Evolutionary conservation across 2,113 vertebrate species (phyloP), one percentile per base, ranked within the genome.

Genomic region (Delphinapterus leucas): DNA sequence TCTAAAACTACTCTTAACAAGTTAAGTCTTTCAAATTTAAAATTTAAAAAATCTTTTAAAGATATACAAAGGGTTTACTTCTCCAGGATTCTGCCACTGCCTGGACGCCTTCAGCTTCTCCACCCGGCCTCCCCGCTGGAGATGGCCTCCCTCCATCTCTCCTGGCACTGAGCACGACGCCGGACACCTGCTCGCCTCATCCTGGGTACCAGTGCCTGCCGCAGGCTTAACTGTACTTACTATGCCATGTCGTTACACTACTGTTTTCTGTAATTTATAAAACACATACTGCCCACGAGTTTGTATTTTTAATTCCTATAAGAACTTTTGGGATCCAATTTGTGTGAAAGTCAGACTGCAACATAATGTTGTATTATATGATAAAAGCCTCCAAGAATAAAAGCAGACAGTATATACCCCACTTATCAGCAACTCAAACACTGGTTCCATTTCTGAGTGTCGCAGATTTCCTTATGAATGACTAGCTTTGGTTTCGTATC

Each of bases 281-380:
- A 98, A 98, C 96, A 97, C 98, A 98, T 97, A 96, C 98, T 98
- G 98, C 98, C 97, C 97, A 98, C 98, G 95, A 97, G 96, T 97
- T 97, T 98, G 85, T 97, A 98, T 98, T 98, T 98, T 98, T 97
- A 98, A 98, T 98, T 96, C 96, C 96, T 96, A 96, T 95, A 97
- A 98, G 94, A 96, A 97, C 97, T 96, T 98, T 97, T 82, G 44
- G 95, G 98, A 97, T 96, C 96, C 96, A 98, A 97, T 96, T 97
- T 97, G 95, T 96, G 95, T 91, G 95, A 96, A 97, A 98, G 86
- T 97, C 97, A 98, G 92, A 95, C 93, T 86, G 94, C 84, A 97
- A 96, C 97, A 97, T 96, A 98, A 98, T 93, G 97, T 94, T 82
- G 95, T 97, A 97, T 98, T 98, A 92, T 97, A 97, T 98, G 97